phyloP scores from a whole-genome alignment of 2,797 vertebrate species.

The Holocentrus rufus region DNA sequence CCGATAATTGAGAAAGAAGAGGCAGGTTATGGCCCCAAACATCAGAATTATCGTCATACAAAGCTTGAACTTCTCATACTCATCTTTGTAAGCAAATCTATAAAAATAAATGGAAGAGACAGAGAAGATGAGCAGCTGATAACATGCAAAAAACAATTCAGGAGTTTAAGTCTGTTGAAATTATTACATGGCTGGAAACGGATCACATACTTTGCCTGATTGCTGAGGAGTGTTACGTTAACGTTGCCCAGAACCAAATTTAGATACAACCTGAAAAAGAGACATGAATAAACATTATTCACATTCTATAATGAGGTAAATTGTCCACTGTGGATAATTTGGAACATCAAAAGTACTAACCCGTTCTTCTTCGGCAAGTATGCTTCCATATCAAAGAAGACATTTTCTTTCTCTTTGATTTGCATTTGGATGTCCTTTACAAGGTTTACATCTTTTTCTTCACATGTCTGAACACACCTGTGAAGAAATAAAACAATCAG shows the following conservation, averaged over 20 bases:
- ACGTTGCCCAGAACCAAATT: slow-evolving; percentile 96
- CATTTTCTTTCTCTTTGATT: slow-evolving; percentile 93
- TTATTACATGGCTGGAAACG: background rate
- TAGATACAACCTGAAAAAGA: slow-evolving; percentile 88
- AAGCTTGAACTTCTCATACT: slow-evolving; percentile 99
- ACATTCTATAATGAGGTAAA: background rate
- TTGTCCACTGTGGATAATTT: background rate
- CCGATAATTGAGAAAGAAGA: slow-evolving; percentile 95
- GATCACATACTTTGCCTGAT: slow-evolving; percentile 93
- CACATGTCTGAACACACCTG: slow-evolving; percentile 83
- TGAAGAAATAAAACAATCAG: slow-evolving; percentile 2
- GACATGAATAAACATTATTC: background rate
- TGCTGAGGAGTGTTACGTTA: slow-evolving; percentile 97
- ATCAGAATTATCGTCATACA: slow-evolving; percentile 97
- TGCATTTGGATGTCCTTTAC: slow-evolving; percentile 86
- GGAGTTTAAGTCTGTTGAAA: background rate
- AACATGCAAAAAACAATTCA: background rate
- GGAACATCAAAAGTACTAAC: slow-evolving; percentile 73
- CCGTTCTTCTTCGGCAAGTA: slow-evolving; percentile 98
- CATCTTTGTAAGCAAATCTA: slow-evolving; percentile 98
- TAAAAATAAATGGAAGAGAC: background rate
- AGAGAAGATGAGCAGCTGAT: background rate
- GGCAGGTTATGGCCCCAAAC: slow-evolving; percentile 92
- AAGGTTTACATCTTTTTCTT: slow-evolving; percentile 82
- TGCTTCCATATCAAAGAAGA: slow-evolving; percentile 98